phyloP scores from a whole-genome alignment of 2,888 invertebrate species.

The Andrena fulva region DNA sequence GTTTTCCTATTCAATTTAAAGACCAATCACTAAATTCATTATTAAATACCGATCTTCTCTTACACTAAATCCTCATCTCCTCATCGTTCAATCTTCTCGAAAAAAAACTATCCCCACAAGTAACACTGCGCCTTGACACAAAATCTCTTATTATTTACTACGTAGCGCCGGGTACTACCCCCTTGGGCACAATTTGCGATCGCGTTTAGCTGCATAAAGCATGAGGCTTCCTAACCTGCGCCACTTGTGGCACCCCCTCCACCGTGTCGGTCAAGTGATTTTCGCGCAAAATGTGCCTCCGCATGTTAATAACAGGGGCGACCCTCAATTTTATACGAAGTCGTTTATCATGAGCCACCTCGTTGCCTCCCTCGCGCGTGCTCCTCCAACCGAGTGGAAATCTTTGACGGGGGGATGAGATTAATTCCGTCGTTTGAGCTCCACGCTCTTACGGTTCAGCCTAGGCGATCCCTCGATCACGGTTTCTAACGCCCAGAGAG shows the following conservation, averaged over 20 bases:
- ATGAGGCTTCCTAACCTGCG: neutral
- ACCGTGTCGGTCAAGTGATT: slow-evolving; percentile 11
- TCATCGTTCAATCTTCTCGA: too few species aligned
- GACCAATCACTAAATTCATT: too few species aligned
- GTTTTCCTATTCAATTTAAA: too few species aligned
- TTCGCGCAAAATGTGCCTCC: slow-evolving; percentile 6
- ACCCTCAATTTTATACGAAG: slow-evolving; percentile 7
- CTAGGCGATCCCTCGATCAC: slow-evolving; percentile 22
- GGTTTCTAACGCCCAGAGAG: slow-evolving; percentile 14
- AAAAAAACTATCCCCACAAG: too few species aligned
- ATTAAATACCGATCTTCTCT: too few species aligned
- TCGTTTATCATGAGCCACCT: slow-evolving; percentile 21
- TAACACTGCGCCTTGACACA: too few species aligned
- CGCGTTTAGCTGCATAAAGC: too few species aligned
- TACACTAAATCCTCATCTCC: too few species aligned
- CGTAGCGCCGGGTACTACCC: too few species aligned
- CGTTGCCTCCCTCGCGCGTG: slow-evolving; percentile 2
- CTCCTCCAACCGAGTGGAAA: neutral
- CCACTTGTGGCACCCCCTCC: neutral
- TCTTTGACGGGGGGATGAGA: slow-evolving; percentile 28
- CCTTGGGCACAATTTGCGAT: too few species aligned
- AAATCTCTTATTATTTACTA: too few species aligned
- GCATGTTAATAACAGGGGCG: slow-evolving; percentile 33
- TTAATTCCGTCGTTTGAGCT: slow-evolving; percentile 45
- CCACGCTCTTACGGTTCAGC: slow-evolving; percentile 23